A percentile compares a stretch with the other conserved stretches of the same genome.
These are phyloP conservation scores for Monodelphis domestica DNA, from an alignment of 2,797 vertebrate species.

Conservation along the genomic window DNA sequence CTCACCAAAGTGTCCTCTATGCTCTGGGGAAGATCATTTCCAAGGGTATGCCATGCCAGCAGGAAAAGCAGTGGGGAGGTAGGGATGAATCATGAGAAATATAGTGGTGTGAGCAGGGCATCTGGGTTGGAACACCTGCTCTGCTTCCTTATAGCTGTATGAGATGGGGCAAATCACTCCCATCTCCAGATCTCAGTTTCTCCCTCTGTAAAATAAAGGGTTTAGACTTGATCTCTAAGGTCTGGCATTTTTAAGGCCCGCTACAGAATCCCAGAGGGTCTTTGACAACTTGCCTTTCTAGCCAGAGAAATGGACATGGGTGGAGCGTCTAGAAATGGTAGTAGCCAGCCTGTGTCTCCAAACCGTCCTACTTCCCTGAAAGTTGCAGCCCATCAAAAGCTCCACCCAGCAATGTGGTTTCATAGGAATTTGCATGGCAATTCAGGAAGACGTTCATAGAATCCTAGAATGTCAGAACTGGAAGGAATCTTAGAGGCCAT, in stretches of 20 bases:
- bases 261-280: background rate
- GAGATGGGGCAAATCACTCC: background rate
- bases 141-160: background rate
- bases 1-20: background rate
- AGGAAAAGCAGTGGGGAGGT: background rate
- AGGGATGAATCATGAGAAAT: background rate
- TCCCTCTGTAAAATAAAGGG: background rate
- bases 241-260: background rate
- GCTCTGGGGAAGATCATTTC: constrained; percentile 17
- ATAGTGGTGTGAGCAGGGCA: background rate
- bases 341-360: background rate
- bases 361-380: background rate
- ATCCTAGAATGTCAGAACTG: background rate
- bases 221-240: background rate
- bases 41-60: background rate
- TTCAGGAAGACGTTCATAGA: constrained; percentile 1
- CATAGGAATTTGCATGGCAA: background rate
- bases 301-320: background rate
- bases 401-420: background rate
- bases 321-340: background rate
- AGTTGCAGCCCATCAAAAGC: background rate
- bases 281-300: background rate
- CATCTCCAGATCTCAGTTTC: background rate
- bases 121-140: background rate
- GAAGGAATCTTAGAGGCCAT: background rate